phyloP scores from a whole-genome alignment of 2,888 invertebrate genomes.

The Helleia helle region DNA sequence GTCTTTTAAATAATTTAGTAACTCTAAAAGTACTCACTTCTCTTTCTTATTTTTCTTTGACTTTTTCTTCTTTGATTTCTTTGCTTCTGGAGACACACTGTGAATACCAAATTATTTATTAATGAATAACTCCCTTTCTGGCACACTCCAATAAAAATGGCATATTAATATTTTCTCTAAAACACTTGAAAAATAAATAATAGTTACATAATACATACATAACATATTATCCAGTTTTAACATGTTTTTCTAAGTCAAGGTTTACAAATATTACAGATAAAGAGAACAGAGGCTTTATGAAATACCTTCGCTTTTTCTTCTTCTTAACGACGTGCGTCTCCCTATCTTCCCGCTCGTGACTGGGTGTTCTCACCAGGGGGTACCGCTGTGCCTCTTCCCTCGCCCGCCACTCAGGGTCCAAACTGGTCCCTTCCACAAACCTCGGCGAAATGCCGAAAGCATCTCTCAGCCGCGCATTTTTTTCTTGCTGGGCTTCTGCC shows the following conservation, averaged over 20 bases:
- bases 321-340: constrained; percentile 72
- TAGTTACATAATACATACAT: no score
- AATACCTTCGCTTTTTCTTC: constrained; percentile 83
- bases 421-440: constrained; percentile 94
- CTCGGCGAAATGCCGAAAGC: constrained; percentile 96
- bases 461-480: constrained; percentile 92
- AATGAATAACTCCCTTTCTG: no score
- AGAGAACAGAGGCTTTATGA: no score
- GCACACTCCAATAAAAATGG: no score
- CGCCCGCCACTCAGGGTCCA: constrained; percentile 82
- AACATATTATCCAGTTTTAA: no score
- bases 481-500: constrained; percentile 96
- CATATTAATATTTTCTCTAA: no score
- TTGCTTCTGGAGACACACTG: constrained; percentile 82
- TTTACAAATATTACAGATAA: no score
- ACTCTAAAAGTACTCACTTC: constrained; percentile 69
- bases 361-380: constrained; percentile 84
- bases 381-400: constrained; percentile 75
- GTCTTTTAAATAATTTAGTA: constrained; percentile 12
- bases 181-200: no score
- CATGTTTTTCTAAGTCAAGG: no score
- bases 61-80: constrained; percentile 85
- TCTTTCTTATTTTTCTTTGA: constrained; percentile 84
- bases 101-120: no score
- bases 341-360: constrained; percentile 72